These are phyloP conservation scores for Chiloscyllium punctatum DNA, from an alignment of 2,797 vertebrate species.

Conservation along the genomic window DNA sequence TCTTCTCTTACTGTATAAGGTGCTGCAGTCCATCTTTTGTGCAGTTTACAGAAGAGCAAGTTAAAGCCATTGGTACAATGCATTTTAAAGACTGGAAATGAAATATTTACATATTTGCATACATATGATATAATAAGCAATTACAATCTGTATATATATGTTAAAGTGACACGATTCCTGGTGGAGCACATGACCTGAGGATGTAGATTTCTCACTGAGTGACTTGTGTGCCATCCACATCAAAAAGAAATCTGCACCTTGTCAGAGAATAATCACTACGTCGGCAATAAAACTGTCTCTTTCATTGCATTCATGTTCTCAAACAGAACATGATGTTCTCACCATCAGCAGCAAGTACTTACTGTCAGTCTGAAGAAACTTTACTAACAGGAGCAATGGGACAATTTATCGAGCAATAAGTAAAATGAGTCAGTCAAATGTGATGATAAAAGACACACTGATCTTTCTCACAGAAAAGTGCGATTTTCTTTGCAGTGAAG, in stretches of 20 bases:
- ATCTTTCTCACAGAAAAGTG: background rate
- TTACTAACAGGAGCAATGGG: background rate
- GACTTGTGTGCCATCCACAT: background rate
- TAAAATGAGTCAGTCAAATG: background rate
- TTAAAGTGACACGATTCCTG: background rate
- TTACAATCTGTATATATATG: background rate
- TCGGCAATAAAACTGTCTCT: conserved; percentile 5
- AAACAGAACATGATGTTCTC: background rate
- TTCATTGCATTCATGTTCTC: background rate
- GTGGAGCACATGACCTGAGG: background rate
- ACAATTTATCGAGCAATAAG: background rate
- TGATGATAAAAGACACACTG: background rate
- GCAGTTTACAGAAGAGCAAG: background rate
- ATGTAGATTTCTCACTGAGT: background rate
- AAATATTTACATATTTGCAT: background rate
- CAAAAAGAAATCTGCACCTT: background rate
- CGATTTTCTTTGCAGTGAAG: background rate
- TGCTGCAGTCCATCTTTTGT: background rate
- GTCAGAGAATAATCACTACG: background rate
- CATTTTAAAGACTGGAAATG: background rate
- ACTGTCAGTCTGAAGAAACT: background rate
- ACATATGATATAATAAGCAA: background rate
- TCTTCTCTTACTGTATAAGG: background rate
- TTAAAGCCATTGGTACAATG: background rate
- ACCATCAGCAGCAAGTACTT: background rate